Percentiles rank a stretch among this genome's conserved stretches.
These are phyloP conservation scores for Ips nitidus DNA, from an alignment of 1,140 invertebrate genomes.

Conservation along the genomic window DNA sequence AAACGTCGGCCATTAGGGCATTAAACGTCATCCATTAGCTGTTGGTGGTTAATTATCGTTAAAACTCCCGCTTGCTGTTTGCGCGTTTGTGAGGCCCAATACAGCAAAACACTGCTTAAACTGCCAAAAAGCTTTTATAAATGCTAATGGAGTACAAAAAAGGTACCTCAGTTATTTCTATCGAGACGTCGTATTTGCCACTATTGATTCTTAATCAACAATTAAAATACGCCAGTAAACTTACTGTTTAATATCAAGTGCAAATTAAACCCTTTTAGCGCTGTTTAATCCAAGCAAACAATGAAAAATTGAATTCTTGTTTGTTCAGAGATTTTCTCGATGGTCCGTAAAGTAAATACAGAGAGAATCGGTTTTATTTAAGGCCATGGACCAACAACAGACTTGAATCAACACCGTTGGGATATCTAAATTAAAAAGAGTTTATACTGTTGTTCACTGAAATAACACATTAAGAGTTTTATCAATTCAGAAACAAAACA, in stretches of 20 bases:
- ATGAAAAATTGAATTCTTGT: conserved; percentile 32
- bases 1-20: conserved; percentile 28
- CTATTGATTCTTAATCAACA: neutral
- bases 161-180: neutral
- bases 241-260: neutral
- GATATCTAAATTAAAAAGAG: too few relatives aligned
- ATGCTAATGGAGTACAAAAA: neutral
- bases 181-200: neutral
- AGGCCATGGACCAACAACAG: too few relatives aligned
- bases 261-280: conserved; percentile 29
- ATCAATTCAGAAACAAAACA: too few relatives aligned
- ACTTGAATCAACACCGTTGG: too few relatives aligned
- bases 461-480: too few relatives aligned
- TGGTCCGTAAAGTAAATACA: conserved; percentile 26
- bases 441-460: too few relatives aligned
- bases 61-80: conserved; percentile 20
- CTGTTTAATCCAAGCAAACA: conserved; percentile 30
- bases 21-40: conserved; percentile 33
- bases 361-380: conserved; percentile 12
- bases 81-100: neutral
- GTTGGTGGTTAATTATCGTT: conserved; percentile 32
- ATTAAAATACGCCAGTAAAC: neutral
- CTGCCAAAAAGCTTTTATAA: neutral
- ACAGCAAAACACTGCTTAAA: conserved; percentile 6
- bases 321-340: conserved; percentile 27